phyloP scores from a whole-genome alignment of 2,888 invertebrate genomes.

The Drosophila lacicola region DNA sequence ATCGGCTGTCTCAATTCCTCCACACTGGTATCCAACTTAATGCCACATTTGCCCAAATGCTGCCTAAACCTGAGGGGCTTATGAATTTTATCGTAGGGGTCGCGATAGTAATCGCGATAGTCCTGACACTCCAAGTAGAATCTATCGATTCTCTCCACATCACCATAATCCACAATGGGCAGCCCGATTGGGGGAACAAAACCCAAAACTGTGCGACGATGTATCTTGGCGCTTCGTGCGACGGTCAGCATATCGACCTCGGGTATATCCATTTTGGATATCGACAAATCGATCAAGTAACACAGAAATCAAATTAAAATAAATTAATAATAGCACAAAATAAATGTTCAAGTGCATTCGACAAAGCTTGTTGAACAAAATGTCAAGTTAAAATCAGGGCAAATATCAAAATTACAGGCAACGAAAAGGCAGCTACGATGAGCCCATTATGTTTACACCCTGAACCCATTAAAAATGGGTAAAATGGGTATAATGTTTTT shows the following conservation, averaged over 20 bases:
- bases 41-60: conserved; percentile 53
- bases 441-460: neutral
- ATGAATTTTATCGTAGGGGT: conserved; percentile 73
- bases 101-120: conserved; percentile 82
- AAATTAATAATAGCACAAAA: neutral
- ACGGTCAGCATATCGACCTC: conserved; percentile 39
- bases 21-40: conserved; percentile 26
- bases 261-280: conserved; percentile 31
- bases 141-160: conserved; percentile 71
- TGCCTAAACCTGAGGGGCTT: conserved; percentile 55
- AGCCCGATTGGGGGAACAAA: conserved; percentile 79
- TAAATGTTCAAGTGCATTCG: neutral
- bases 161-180: conserved; percentile 73
- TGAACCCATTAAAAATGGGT: no score
- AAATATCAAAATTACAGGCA: neutral
- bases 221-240: conserved; percentile 34
- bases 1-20: conserved; percentile 33
- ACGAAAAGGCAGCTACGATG: conserved; percentile 2
- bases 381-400: neutral
- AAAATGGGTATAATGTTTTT: no score
- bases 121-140: conserved; percentile 80
- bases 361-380: neutral
- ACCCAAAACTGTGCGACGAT: conserved; percentile 66
- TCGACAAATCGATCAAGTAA: neutral
- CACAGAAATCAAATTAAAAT: neutral